Evolutionary conservation across 2,888 invertebrate genomes (phyloP).

Genomic region (Amiota mariae): DNA sequence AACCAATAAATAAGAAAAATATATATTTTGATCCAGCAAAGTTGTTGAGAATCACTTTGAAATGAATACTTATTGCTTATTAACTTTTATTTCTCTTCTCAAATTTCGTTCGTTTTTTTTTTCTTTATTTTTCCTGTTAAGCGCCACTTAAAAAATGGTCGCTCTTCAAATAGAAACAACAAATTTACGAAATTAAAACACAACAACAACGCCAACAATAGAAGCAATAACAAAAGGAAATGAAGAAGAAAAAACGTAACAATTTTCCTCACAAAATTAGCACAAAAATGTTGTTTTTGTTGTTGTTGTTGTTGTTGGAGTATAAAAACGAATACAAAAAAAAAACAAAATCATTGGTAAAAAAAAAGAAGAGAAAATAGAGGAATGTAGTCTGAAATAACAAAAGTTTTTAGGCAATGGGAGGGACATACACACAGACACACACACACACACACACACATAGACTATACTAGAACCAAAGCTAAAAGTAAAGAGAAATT

Average conservation of each 20-base stretch:
- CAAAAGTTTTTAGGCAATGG: too few relatives aligned
- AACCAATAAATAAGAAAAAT: constrained; percentile 29
- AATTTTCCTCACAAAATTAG: background rate
- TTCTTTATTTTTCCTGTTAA: constrained; percentile 25
- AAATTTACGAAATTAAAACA: constrained; percentile 19
- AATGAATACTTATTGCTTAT: constrained; percentile 59
- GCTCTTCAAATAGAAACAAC: constrained; percentile 44
- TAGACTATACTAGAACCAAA: too few relatives aligned
- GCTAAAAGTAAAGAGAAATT: too few relatives aligned
- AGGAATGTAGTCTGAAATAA: constrained; percentile 30
- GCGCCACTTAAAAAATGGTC: constrained; percentile 52
- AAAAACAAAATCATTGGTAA: background rate
- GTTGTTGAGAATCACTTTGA: constrained; percentile 43
- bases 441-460: too few relatives aligned
- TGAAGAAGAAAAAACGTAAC: background rate
- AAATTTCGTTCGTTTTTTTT: background rate
- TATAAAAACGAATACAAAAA: constrained; percentile 14
- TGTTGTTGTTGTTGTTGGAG: background rate
- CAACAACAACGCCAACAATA: constrained; percentile 1
- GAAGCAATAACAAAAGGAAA: too few relatives aligned
- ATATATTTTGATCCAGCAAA: constrained; percentile 3
- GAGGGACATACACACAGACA: too few relatives aligned
- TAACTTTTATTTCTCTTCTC: constrained; percentile 43
- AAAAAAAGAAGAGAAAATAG: constrained; percentile 13
- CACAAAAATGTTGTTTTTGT: too few relatives aligned